Base-by-base conservation (phyloP, 2,888 invertebrate genomes). In the Diarsia brunnea region DNA sequence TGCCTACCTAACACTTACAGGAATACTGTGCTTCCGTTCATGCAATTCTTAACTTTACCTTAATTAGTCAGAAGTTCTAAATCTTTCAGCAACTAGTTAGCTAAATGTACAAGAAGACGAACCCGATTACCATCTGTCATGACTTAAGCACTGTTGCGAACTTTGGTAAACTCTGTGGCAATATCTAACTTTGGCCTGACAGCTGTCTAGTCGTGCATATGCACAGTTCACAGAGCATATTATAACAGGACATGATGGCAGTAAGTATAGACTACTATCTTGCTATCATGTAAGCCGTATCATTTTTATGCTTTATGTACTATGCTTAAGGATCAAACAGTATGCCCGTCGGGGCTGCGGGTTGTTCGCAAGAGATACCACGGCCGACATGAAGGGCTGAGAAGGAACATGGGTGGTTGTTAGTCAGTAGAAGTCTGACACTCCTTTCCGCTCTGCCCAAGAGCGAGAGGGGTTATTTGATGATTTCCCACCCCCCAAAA, bases 131-230 rank as follows among this genome's bases (percentile, higher is more conserved):
- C 31, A 38, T 27, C 47, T 12, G 45, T 53, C 79, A 47, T 47
- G 72, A 71, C 51, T 47, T 31, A 79, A 53, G 60, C 71, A 47
- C 24, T 61, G 60, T n/a, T 24, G 45, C 24, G 51, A 70, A 31
- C 51, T 79, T 76, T n/a, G 51, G 43, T 24, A 31, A 38, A 8
- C 60, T 71, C 51, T 27, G 16, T 0, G 14, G 43, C 7, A 31
- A 16, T 24, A 69, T 45, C 61, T 61, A 51, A 60, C 16, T 79
- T 71, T 5, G 38, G 27, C 1, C 12, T 71, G 79, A 31, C 72
- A 53, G 51, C 61, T 79, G 79, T 47, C 49, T 31, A 27, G 60
- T 43, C 14, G 2, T 24, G 16, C 7, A 11, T n/a, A 4, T 24
- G 19, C 4, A 4, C 45, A 27, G 51, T 53, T 53, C 51, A 53